Evolutionary conservation across 2,888 invertebrate genomes (phyloP), one percentile per base, ranked within the genome.

Genomic region (Allacma fusca): DNA sequence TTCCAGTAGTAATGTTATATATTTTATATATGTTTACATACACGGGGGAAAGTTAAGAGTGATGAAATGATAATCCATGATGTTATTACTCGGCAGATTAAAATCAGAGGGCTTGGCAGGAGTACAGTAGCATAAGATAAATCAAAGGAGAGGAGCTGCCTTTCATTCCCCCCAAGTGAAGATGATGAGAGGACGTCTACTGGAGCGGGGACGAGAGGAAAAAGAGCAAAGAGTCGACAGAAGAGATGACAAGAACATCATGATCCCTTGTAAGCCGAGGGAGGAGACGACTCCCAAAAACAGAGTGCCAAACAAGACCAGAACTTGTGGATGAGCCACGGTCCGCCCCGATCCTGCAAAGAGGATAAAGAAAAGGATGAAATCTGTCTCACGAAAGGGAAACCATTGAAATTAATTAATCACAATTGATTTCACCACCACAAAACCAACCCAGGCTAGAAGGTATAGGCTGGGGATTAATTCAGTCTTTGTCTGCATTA

Each of bases 341-440:
- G 13, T 43, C 16, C 43, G 4, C 9, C n/a, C 50, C 19, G 50
- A 50, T 19, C 50, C 50, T 50, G 50, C 2, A 19, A 50, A 50
- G 50, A 50, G n/a, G 50, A 50, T 50, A 50, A 50, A 24, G 19
- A 57, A 57, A 57, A n/a, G 62, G 24, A 62, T 62, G 19, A 62
- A 62, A 50, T 50, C 50, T 50, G 19, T 50, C 50, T 34, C 29
- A 43, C 21, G 34, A 71, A 24, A 71, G 57, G 7, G 26, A 69
- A 26, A 28, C 62, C 73, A 73, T 62, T 59, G 1, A 73, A 73
- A 73, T 73, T 73, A 73, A 73, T 73, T 73, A 73, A 73, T 73
- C 62, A 73, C 73, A 73, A 50, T 73, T 73, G 73, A 73, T 73
- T 62, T 73, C 59, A 29, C 62, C 62, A 23, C 69, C 69, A 23